Evolutionary conservation across 2,888 invertebrate genomes (phyloP).

Genomic region (Drosophila differens): DNA sequence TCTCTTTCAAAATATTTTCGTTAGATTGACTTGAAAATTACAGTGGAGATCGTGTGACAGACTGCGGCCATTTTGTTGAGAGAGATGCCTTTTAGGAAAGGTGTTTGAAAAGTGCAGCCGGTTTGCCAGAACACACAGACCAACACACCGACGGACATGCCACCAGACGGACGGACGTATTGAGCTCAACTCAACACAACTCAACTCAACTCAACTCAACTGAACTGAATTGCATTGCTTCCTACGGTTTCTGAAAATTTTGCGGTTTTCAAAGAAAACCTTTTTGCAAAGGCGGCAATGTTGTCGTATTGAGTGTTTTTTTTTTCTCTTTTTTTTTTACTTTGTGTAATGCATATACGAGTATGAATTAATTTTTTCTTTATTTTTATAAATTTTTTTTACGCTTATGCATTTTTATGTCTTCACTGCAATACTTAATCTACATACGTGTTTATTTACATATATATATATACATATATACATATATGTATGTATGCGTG

Average conservation of each 20-base stretch:
- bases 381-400: slow-evolving; percentile 21
- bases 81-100: slow-evolving; percentile 45
- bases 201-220: slow-evolving; percentile 32
- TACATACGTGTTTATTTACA: slow-evolving; percentile 16
- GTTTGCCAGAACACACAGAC: slow-evolving; percentile 26
- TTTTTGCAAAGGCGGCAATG: slow-evolving; percentile 48
- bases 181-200: slow-evolving; percentile 31
- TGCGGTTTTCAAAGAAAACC: slow-evolving; percentile 75
- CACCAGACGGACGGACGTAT: slow-evolving; percentile 3
- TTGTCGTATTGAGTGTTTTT: slow-evolving; percentile 43
- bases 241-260: slow-evolving; percentile 73
- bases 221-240: slow-evolving; percentile 48
- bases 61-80: slow-evolving; percentile 58
- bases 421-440: slow-evolving; percentile 60
- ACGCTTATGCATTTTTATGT: slow-evolving; percentile 73
- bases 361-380: slow-evolving; percentile 59
- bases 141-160: slow-evolving; percentile 1
- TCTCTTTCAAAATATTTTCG: slow-evolving; percentile 46
- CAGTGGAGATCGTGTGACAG: slow-evolving; percentile 31
- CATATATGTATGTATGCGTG: background rate
- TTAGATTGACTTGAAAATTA: slow-evolving; percentile 49
- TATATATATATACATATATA: slow-evolving; percentile 1
- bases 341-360: slow-evolving; percentile 60
- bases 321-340: slow-evolving; percentile 28
- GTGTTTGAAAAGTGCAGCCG: slow-evolving; percentile 67